Conservation (phyloP, 92 coral and sea anemone genomes). For the Bergia puertoricense region DNA sequence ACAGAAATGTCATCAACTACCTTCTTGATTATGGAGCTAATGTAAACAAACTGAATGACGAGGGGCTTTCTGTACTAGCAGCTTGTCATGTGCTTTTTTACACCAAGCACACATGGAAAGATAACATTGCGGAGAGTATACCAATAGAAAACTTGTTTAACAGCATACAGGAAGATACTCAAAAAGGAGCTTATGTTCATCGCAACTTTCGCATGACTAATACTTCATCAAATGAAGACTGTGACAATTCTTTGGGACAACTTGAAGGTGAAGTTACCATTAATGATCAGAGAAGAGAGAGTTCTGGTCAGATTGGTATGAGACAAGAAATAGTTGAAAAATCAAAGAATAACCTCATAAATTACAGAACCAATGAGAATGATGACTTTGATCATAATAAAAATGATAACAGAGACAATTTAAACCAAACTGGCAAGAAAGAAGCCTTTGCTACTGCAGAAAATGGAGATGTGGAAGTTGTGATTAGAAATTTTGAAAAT, state of each 20-base stretch:
- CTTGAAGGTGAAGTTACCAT: neutral
- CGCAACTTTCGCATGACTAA: conserved; percentile 63
- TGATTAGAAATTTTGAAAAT: conserved; percentile 31
- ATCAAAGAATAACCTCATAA: neutral
- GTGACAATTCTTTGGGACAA: neutral
- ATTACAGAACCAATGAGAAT: neutral
- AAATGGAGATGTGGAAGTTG: neutral
- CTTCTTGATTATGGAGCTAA: conserved; percentile 95
- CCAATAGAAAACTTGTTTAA: conserved; percentile 86
- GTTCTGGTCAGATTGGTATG: neutral
- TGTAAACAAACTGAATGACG: conserved; percentile 93
- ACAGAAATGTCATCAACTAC: conserved; percentile 91
- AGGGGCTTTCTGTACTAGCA: conserved; percentile 93
- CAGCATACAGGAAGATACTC: conserved; percentile 78
- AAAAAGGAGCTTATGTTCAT: conserved; percentile 84
- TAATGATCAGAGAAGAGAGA: neutral
- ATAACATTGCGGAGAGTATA: conserved; percentile 89
- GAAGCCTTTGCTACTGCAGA: neutral
- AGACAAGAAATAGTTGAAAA: neutral
- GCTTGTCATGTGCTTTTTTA: conserved; percentile 98
- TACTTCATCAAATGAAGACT: conserved; percentile 24
- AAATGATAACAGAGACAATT: neutral
- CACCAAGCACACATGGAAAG: conserved; percentile 99
- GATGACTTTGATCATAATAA: neutral
- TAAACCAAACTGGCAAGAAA: neutral